Evolutionary conservation across 1,140 invertebrate genomes (phyloP).

Genomic region (Ips nitidus): DNA sequence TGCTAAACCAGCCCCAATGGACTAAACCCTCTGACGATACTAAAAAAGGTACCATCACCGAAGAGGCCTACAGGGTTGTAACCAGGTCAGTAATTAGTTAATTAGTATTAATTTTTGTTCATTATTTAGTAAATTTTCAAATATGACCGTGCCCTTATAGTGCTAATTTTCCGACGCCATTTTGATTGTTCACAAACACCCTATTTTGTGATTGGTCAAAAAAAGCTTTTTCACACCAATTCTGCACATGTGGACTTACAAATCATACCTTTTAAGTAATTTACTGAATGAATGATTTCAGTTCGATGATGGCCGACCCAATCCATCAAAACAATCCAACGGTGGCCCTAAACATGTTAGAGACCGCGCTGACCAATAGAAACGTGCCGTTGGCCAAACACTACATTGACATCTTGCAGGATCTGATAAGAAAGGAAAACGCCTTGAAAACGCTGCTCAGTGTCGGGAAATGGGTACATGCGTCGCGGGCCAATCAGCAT

Average conservation of each 20-base stretch:
- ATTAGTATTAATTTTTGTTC: background rate
- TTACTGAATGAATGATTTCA: constrained; percentile 18
- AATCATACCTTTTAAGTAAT: background rate
- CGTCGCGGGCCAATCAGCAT: constrained; percentile 31
- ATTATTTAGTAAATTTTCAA: background rate
- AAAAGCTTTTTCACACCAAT: background rate
- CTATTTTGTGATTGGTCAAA: background rate
- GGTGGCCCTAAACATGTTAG: constrained; percentile 44
- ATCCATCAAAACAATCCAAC: constrained; percentile 42
- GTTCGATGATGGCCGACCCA: constrained; percentile 47
- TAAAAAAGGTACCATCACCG: constrained; percentile 12
- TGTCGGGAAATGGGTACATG: constrained; percentile 40
- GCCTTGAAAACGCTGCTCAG: constrained; percentile 42
- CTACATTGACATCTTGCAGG: constrained; percentile 46
- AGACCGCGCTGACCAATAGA: constrained; percentile 44
- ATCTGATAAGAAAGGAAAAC: constrained; percentile 43
- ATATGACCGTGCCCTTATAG: too few relatives aligned
- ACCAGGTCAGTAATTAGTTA: constrained; percentile 34
- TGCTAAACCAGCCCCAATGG: too few relatives aligned
- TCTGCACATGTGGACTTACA: background rate
- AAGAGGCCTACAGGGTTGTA: constrained; percentile 37
- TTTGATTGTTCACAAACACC: background rate
- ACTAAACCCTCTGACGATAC: background rate
- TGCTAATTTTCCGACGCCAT: background rate
- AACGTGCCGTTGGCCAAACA: constrained; percentile 48